Base-by-base conservation (phyloP, 1,140 invertebrate genomes). In the Ceratina calcarata region DNA sequence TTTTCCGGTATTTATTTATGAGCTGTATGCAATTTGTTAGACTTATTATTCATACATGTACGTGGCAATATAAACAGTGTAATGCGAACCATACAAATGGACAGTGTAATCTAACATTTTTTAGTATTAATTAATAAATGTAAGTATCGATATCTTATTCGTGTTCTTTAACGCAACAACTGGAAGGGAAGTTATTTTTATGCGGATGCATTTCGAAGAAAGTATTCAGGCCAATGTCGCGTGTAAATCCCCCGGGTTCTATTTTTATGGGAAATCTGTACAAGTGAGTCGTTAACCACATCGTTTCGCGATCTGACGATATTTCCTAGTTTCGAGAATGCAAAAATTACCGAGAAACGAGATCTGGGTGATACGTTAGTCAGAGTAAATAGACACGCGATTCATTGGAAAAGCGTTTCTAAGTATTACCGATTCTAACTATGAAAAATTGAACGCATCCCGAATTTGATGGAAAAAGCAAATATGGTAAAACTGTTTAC, bases 181-280 rank as follows among this genome's bases (percentile, higher is more conserved):
- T 15, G 8, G 16, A 15, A n/a, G 58, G 27, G 60, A 27, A 22
- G 68, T 65, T 78, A 78, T 78, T 78, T 78, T 72, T 78, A 78
- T 62, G 45, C 60, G 60, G 7, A 6, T 72, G 76, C 60, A 72
- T 72, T 72, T 78, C 55, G 13, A 18, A 27, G 68, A 72, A 78
- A 45, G 51, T 78, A 78, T 78, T 78, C 15, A 24, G 76, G 76
- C 60, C 76, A 78, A 78, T 78, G 76, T 78, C 76, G 68, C 18
- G 15, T n/a, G 15, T 37, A 51, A 20, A 64, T 71, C 60, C 20
- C 60, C 12, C 20, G 16, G 27, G 18, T 55, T 78, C 76, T 78
- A 78, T 78, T 78, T 78, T 72, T 78, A 78, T 78, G 69, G 76
- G 60, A 55, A 45, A 72, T 20, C 51, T 12, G 18, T 32, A 24